Conservation (phyloP, 2,797 vertebrate species). For the Centroberyx gerrardi region DNA sequence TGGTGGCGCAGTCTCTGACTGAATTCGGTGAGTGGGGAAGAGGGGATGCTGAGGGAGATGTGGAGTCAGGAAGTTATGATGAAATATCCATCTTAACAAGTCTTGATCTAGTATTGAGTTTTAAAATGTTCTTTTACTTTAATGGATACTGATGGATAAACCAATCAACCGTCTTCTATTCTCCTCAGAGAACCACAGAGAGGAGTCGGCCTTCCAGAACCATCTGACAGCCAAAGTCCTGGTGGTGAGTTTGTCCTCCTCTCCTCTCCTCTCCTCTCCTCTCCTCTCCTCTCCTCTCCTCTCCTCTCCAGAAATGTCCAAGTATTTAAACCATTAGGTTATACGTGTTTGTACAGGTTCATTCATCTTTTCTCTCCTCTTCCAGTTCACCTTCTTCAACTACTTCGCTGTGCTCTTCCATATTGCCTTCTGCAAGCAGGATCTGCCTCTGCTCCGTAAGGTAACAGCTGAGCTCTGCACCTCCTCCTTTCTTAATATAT, state of each 20-base stretch:
- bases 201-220: slow-evolving; percentile 85
- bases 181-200: slow-evolving; percentile 88
- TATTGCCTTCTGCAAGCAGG: slow-evolving; percentile 89
- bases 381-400: slow-evolving; percentile 90
- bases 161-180: neutral
- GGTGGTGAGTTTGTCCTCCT: slow-evolving; percentile 80
- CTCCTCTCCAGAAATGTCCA: neutral
- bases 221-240: slow-evolving; percentile 88
- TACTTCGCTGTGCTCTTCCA: slow-evolving; percentile 89
- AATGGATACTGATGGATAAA: neutral
- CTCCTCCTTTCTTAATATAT: too few relatives aligned
- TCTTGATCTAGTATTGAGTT: too few relatives aligned
- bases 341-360: neutral
- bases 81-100: too few relatives aligned
- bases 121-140: too few relatives aligned
- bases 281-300: neutral
- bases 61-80: too few relatives aligned
- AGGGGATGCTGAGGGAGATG: neutral
- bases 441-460: slow-evolving; percentile 87
- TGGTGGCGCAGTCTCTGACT: slow-evolving; percentile 79
- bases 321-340: neutral
- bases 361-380: slow-evolving; percentile 28
- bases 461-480: slow-evolving; percentile 60
- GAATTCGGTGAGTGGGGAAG: slow-evolving; percentile 82
- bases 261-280: neutral